Conservation (phyloP, 2,888 invertebrate species). For the Leptopilina drosophilae region DNA sequence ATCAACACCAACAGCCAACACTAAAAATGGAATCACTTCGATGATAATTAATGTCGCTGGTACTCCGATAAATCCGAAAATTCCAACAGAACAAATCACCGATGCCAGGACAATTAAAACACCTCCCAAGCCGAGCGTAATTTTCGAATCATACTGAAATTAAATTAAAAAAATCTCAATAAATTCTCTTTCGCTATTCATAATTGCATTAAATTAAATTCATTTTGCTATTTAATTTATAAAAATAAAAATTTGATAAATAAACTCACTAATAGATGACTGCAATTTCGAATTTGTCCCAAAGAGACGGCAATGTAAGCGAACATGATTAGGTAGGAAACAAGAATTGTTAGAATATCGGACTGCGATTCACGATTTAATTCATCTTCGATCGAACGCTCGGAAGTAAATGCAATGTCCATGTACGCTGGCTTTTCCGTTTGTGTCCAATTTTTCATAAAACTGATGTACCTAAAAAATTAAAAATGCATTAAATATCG, state of each 20-base stretch:
- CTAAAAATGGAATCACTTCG: conserved; percentile 98
- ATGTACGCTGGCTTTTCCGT: conserved; percentile 83
- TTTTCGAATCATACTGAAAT: conserved; percentile 92
- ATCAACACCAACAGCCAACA: conserved; percentile 98
- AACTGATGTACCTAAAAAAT: conserved; percentile 81
- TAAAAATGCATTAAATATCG: background rate
- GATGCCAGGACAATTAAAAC: conserved; percentile 96
- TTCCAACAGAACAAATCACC: conserved; percentile 93
- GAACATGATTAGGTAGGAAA: conserved; percentile 98
- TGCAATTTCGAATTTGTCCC: conserved; percentile 89
- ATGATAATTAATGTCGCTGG: conserved; percentile 98
- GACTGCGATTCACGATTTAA: conserved; percentile 93
- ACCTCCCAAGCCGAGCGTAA: conserved; percentile 96
- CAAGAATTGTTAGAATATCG: conserved; percentile 93
- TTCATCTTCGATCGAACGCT: conserved; percentile 97
- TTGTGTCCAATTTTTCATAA: conserved; percentile 88
- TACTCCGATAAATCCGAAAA: conserved; percentile 93
- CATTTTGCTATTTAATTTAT: background rate
- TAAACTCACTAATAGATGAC: conserved; percentile 80
- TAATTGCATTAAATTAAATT: no score
- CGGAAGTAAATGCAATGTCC: conserved; percentile 92
- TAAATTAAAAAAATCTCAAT: background rate
- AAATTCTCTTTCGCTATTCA: background rate
- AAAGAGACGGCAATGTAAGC: conserved; percentile 96
- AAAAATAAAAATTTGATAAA: background rate